Conservation (phyloP, 1,140 invertebrate species). For the Bombus consobrinus region DNA sequence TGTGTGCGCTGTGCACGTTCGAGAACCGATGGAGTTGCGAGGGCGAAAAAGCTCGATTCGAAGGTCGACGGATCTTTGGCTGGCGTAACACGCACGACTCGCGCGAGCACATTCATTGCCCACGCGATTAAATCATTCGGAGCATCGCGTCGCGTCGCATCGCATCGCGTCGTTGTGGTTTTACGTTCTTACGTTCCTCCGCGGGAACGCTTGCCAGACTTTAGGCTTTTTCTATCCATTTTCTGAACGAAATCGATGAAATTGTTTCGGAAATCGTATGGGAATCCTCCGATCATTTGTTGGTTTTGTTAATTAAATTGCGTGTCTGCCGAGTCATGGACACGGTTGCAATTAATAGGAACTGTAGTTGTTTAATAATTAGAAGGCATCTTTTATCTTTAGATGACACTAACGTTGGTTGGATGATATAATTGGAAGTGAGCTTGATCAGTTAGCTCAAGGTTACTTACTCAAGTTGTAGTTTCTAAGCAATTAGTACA, state of each 20-base stretch:
- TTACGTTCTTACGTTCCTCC: background rate
- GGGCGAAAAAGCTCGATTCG: constrained; percentile 20
- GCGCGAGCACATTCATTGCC: background rate
- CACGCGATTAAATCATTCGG: constrained; percentile 42
- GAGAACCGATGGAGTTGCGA: constrained; percentile 8
- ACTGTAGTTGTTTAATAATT: too few relatives aligned
- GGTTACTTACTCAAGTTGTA: background rate
- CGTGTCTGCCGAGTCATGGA: background rate
- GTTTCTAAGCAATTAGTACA: background rate
- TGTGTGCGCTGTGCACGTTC: background rate
- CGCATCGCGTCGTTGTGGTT: too few relatives aligned
- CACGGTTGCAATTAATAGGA: background rate
- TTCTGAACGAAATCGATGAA: background rate
- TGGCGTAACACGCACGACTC: constrained; percentile 1
- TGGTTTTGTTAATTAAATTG: too few relatives aligned
- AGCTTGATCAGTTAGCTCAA: background rate
- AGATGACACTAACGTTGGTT: background rate
- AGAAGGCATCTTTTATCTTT: background rate
- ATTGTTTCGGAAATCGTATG: background rate
- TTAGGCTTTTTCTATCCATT: background rate
- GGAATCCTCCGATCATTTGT: too few relatives aligned
- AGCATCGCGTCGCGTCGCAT: background rate
- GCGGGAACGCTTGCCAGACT: background rate
- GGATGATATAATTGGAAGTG: background rate
- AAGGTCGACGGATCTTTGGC: constrained; percentile 22